Evolutionary conservation across 2,888 invertebrate genomes (phyloP).

Genomic region (Eupithecia subfuscata): DNA sequence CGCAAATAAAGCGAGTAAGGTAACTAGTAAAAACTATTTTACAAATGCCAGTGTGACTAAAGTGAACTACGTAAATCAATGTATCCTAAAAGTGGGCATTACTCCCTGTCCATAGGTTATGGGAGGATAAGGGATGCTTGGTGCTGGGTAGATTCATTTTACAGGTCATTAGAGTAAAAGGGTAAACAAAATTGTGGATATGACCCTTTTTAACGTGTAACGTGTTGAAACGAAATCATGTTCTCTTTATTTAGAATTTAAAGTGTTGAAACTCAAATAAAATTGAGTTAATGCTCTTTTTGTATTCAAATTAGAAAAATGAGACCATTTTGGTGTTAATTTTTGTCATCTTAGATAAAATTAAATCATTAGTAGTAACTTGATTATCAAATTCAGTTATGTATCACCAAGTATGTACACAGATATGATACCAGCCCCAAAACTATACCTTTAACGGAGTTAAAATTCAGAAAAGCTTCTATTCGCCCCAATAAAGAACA

Average conservation of each 20-base stretch:
- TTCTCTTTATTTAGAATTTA: conserved; percentile 45
- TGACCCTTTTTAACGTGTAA: conserved; percentile 50
- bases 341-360: background rate
- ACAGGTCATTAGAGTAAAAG: conserved; percentile 77
- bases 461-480: background rate
- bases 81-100: conserved; percentile 11
- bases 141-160: conserved; percentile 65
- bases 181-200: conserved; percentile 64
- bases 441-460: background rate
- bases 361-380: background rate
- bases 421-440: background rate
- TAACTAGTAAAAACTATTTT: too few relatives aligned
- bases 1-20: too few relatives aligned
- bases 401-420: background rate
- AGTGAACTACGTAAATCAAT: background rate
- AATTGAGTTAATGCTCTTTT: conserved; percentile 20
- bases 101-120: conserved; percentile 46
- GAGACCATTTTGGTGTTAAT: background rate
- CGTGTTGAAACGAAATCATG: conserved; percentile 48
- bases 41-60: too few relatives aligned
- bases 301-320: conserved; percentile 25
- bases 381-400: background rate
- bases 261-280: conserved; percentile 42
- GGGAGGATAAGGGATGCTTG: conserved; percentile 63
- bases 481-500: background rate